phyloP scores from a whole-genome alignment of 2,113 vertebrate genomes.

The Epinephelus lanceolatus region DNA sequence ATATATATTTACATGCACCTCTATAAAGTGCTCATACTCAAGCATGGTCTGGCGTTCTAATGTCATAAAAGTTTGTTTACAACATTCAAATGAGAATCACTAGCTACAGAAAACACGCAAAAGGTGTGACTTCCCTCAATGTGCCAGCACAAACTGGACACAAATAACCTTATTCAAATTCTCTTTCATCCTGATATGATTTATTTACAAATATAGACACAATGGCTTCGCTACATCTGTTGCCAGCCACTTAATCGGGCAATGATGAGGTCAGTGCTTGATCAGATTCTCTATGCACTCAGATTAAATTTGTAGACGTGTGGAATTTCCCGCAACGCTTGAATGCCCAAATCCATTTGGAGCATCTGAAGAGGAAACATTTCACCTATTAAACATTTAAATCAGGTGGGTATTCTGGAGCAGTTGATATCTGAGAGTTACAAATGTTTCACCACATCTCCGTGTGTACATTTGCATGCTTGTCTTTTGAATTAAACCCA shows the following conservation, averaged over 20 bases:
- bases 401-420: constrained; percentile 39
- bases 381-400: constrained; percentile 64
- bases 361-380: constrained; percentile 61
- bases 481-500: constrained; percentile 49
- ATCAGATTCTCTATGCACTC: constrained; percentile 31
- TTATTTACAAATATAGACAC: constrained; percentile 28
- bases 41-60: neutral
- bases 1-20: neutral
- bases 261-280: constrained; percentile 34
- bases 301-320: constrained; percentile 53
- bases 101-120: neutral
- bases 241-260: constrained; percentile 14
- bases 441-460: constrained; percentile 35
- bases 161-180: constrained; percentile 4
- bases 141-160: neutral
- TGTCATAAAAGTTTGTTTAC: neutral
- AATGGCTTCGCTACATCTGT: constrained; percentile 7
- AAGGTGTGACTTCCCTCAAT: constrained; percentile 1
- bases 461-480: constrained; percentile 17
- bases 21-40: neutral
- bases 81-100: neutral
- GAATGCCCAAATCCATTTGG: constrained; percentile 69
- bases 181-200: neutral
- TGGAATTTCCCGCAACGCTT: constrained; percentile 34
- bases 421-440: constrained; percentile 8